phyloP scores from a whole-genome alignment of 1,140 invertebrate genomes.

The Listronotus oregonensis region DNA sequence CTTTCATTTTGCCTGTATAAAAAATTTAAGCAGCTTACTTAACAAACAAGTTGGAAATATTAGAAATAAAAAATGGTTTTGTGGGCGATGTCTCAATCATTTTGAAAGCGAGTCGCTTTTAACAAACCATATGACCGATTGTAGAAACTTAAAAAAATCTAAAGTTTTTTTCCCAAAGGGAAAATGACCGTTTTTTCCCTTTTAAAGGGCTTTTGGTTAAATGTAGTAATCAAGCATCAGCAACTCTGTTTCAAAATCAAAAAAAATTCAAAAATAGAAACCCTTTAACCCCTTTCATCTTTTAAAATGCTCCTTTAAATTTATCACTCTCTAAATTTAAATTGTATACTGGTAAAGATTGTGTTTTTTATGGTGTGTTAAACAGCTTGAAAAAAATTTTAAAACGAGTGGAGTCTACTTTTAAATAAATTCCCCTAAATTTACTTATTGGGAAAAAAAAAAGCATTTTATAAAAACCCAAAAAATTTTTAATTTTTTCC shows the following conservation, averaged over 20 bases:
- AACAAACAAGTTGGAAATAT: slow-evolving; percentile 29
- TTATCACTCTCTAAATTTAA: slow-evolving; percentile 45
- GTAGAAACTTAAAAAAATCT: slow-evolving; percentile 7
- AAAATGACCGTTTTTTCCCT: slow-evolving; percentile 33
- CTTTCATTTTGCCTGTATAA: slow-evolving; percentile 25
- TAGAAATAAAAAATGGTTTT: slow-evolving; percentile 30
- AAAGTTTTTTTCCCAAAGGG: slow-evolving; percentile 36
- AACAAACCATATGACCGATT: slow-evolving; percentile 23
- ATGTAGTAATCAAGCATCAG: no score
- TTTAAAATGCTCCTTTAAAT: background rate
- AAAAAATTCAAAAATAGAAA: slow-evolving; percentile 44
- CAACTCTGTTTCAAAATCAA: no score
- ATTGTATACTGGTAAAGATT: slow-evolving; percentile 43
- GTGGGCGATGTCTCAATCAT: slow-evolving; percentile 36
- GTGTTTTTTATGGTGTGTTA: slow-evolving; percentile 39
- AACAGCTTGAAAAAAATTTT: slow-evolving; percentile 25
- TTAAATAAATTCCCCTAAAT: slow-evolving; percentile 31
- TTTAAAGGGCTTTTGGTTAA: no score
- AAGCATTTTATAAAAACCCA: background rate
- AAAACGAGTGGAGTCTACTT: slow-evolving; percentile 36
- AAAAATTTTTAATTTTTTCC: slow-evolving; percentile 40
- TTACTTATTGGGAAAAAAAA: background rate
- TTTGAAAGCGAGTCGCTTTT: slow-evolving; percentile 22
- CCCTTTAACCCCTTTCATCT: slow-evolving; percentile 31
- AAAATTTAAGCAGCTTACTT: slow-evolving; percentile 27